Evolutionary conservation across 30 jellyfish, hydroid and myxozoan genomes (phyloP).

Genomic region (Turritopsis dohrnii): DNA sequence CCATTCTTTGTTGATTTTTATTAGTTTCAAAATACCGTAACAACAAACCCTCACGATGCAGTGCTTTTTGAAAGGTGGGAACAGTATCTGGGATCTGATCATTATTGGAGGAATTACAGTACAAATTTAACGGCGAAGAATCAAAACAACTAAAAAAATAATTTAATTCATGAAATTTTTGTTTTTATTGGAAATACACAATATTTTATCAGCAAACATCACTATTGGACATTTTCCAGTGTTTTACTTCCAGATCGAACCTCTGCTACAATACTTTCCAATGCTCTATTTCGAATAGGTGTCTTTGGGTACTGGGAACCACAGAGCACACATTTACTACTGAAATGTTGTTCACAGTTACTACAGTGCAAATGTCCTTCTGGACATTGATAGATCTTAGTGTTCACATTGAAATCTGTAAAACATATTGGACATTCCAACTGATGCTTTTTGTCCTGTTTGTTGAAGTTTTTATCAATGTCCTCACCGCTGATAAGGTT

Average conservation of each 20-base stretch:
- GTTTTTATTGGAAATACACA: neutral
- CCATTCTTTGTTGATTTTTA: neutral
- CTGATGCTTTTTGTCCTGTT: neutral
- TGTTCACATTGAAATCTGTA: neutral
- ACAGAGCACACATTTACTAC: conserved; percentile 8
- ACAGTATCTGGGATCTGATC: no score
- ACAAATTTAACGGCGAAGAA: neutral
- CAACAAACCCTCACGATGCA: no score
- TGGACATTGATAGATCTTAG: conserved; percentile 7
- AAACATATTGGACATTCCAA: conserved; percentile 18
- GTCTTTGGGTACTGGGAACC: neutral
- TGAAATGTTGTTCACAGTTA: neutral
- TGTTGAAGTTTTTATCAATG: neutral
- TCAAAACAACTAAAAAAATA: neutral
- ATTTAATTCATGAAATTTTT: neutral
- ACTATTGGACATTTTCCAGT: neutral
- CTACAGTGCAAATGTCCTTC: conserved; percentile 19
- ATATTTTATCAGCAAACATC: neutral
- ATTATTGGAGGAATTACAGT: no score
- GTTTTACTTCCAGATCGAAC: neutral
- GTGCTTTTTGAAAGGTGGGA: no score
- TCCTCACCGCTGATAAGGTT: neutral
- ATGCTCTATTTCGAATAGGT: conserved; percentile 8
- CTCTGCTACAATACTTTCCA: neutral
- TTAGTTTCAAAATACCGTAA: neutral